Base-by-base conservation (phyloP, 2,797 vertebrate genomes). In the Morus bassanus region DNA sequence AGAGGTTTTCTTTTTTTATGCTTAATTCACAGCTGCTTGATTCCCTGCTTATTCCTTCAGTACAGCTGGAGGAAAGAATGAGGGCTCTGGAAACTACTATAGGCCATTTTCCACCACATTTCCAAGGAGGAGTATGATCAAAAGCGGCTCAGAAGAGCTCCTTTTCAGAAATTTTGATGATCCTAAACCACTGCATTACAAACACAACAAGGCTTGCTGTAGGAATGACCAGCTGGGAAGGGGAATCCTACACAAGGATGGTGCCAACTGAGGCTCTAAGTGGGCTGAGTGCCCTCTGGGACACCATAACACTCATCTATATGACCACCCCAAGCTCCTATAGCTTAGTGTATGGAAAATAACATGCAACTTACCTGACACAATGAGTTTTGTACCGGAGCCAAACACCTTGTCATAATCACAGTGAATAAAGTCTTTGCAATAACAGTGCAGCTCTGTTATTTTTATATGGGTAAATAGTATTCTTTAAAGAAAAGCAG, bases 321-420 rank as follows among this genome's bases (percentile, higher is more conserved):
- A 46, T 6, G 33, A 37, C 11, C 16, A 24, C 22, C 46, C 19
- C 12, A 65, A 84, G 30, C 17, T 61, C 18, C 24, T 65, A 10
- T 9, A 72, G 23, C 50, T 86, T 65, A 46, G 9, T 60, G 5
- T 23, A 63, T 28, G 30, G 24, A 89, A 51, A 67, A 82, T 7
- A n/a, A 13, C 60, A n/a, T 6, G 5, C 10, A 50, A 91, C 96
- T 76, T 95, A 98, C 97, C 88, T 70, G 82, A 87, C 50, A 96
- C 64, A 19, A 92, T 6, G 63, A 96, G 88, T 16, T 94, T 90
- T 85, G 94, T 97, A 37, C 88, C 60, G 1, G 85, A 33, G 31
- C 91, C 89, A 30, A 97, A 97, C 4, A 86, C 1, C 73, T 84
- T 77, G 13, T 43, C 65, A 18, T 33, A 46, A 6, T 5, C 91